Base-by-base conservation (phyloP, 2,888 invertebrate genomes). In the Steinernema hermaphroditum region DNA sequence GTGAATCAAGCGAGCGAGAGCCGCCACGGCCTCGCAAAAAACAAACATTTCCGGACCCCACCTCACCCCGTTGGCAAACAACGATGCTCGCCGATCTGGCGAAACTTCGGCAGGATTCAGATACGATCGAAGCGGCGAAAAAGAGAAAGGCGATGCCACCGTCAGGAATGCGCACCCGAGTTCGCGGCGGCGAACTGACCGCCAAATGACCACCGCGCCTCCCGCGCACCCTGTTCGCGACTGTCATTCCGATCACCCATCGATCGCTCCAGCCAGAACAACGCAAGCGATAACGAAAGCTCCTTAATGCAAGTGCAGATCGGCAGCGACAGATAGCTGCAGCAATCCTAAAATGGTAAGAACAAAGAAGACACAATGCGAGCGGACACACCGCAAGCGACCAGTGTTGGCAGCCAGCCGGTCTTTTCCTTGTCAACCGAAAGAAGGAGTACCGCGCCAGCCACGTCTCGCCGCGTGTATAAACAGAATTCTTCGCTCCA, bases 401-500 rank as follows among this genome's bases (percentile, higher is more conserved):
- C 6, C 37, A 6, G 46, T 12, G 46, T 46, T 46, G 46, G 46
- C 46, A 46, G 46, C 16, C 43, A 41, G 43, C 46, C 46, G 46
- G 46, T 46, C 46, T 46, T 16, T n/a, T 2, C n/a, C 46, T 41
- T 41, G 9, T 8, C 16, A 41, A 46, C 46, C 46, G 9, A 46
- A 46, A 46, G 46, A 46, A 46, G 46, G 4, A 46, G 16, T 41
- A 41, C 9, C 43, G 43, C 43, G 43, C 43, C 43, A 41, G 9
- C n/a, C 22, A 16, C n/a, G 46, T 46, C 46, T 4, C 46, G 22
- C 16, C 54, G 62, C 62, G 62, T 32, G 62, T 62, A 62, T 62
- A 62, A 62, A 62, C 32, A 62, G 8, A 62, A 62, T 62, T 29
- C 32, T 62, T 32, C 62, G 62, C 62, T 62, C 34, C 62, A 62